A percentile compares a stretch with the other conserved stretches of the same genome.
These are phyloP conservation scores for Momotus momota DNA, from an alignment of 2,797 vertebrate species.

Conservation along the genomic window DNA sequence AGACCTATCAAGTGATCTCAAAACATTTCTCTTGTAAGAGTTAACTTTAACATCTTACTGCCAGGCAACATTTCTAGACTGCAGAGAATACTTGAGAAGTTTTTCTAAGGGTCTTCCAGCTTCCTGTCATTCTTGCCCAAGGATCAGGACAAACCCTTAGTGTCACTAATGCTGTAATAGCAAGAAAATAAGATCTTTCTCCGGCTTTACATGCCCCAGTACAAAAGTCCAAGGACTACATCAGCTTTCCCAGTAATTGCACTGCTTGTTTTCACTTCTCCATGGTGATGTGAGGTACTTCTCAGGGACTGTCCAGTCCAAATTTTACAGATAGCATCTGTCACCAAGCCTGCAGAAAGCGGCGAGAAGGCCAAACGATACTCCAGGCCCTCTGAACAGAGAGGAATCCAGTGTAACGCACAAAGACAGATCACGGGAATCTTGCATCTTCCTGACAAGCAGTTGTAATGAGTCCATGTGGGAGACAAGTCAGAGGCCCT, in stretches of 20 bases:
- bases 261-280: background rate
- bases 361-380: rapidly evolving
- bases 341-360: background rate
- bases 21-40: background rate
- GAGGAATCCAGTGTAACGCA: background rate
- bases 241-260: background rate
- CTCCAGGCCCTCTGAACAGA: background rate
- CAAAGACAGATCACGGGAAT: background rate
- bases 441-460: background rate
- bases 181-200: background rate
- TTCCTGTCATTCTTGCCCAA: background rate
- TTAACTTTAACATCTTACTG: background rate
- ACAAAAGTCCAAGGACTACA: background rate
- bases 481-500: slow-evolving; percentile 24
- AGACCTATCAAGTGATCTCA: background rate
- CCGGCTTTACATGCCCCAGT: background rate
- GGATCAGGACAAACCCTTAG: background rate
- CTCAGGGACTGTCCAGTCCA: background rate
- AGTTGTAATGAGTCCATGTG: background rate
- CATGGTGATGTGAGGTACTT: background rate
- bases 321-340: background rate
- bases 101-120: background rate
- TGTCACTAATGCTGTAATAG: background rate
- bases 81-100: background rate
- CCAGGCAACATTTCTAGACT: background rate